Evolutionary conservation across 2,797 vertebrate species (phyloP).

Genomic region (Peromyscus nudipes): DNA sequence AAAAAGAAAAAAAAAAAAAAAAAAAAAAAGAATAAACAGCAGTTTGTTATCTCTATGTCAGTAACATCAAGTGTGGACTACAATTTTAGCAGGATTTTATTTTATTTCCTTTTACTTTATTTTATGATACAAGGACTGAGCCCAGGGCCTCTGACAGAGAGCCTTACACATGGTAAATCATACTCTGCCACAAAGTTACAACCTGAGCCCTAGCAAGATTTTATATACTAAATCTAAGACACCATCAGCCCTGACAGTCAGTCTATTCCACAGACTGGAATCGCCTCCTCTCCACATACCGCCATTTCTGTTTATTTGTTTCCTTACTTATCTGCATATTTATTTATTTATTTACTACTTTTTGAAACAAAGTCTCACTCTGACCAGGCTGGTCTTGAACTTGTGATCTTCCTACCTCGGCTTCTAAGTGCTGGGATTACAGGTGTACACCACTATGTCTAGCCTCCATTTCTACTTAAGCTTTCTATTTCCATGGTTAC

Average conservation of each 20-base stretch:
- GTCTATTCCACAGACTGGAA: not conserved
- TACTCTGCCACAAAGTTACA: not conserved
- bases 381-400: not conserved
- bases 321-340: no score
- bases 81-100: slow-evolving; percentile 10
- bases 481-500: not conserved
- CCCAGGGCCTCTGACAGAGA: not conserved
- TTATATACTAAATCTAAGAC: not conserved
- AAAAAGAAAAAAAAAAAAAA: no score
- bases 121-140: not conserved
- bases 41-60: not conserved
- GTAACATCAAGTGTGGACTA: not conserved
- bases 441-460: no score
- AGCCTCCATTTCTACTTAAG: not conserved
- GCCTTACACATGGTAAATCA: not conserved
- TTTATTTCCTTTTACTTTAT: not conserved
- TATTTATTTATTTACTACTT: not conserved
- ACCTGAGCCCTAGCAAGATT: not conserved
- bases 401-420: not conserved
- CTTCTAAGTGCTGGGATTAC: not conserved
- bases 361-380: not conserved
- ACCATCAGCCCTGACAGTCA: not conserved
- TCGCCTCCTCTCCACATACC: not conserved
- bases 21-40: not conserved
- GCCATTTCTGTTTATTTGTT: not conserved